Base-by-base conservation (phyloP, 2,113 vertebrate genomes). In the Microtus oregoni region DNA sequence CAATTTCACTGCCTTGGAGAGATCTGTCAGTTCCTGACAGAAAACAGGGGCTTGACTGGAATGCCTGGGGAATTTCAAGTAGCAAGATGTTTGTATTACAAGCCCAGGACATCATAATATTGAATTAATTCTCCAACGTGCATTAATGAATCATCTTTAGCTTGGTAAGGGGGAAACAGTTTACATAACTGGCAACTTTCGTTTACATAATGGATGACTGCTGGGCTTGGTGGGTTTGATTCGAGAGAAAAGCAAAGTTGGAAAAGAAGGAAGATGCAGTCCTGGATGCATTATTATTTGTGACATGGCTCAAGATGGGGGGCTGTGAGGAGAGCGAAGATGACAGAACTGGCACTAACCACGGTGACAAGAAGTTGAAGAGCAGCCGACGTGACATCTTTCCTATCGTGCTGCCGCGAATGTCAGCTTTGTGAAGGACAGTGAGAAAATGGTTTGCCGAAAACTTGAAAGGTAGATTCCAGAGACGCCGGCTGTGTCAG, bases 321-420 rank as follows among this genome's bases (percentile, higher is more conserved):
- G 98, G 96, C 97, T 98, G 98, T 99, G 99, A 99, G 98, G 98
- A 99, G 98, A 99, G 98, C 98, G 97, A 98, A 99, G 99, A 98
- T 99, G 99, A 99, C 99, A 99, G 99, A 99, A 98, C 98, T 99
- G 98, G 98, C 98, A 98, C 99, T 99, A 99, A 99, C 98, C 98
- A 98, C 97, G 95, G 97, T 99, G 99, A 99, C 99, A 98, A 98
- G 98, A 97, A 98, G 98, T 99, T 99, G 99, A 99, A 99, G 99
- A 99, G 98, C 98, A 98, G 99, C 99, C 98, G 99, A 99, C 98
- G 75, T 99, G 99, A 99, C 98, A 98, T 98, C 98, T 98, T 98
- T 98, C 98, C 98, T 98, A 97, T 98, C 98, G 91, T 98, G 98
- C 98, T 98, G 98, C 98, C 89, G 98, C 98, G 98, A 99, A 99